Evolutionary conservation across 1,140 invertebrate species (phyloP).

Genomic region (Drepana arcuata): DNA sequence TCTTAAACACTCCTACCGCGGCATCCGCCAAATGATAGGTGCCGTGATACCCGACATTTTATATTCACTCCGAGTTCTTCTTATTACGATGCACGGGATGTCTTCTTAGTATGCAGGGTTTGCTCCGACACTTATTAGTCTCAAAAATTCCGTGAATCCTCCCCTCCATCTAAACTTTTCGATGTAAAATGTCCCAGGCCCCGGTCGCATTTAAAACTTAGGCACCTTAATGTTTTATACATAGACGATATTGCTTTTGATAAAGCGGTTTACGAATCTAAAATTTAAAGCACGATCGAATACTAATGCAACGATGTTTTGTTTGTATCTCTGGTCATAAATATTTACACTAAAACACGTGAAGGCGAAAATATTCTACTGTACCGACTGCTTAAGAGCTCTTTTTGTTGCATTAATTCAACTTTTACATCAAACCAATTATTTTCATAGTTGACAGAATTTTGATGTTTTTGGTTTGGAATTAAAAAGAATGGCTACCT

Average conservation of each 20-base stretch:
- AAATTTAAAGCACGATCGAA: slow-evolving; percentile 66
- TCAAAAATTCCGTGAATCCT: slow-evolving; percentile 61
- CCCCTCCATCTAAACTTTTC: slow-evolving; percentile 43
- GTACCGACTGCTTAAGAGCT: too few species aligned
- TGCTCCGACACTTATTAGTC: slow-evolving; percentile 62
- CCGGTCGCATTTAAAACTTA: slow-evolving; percentile 55
- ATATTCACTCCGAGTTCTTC: slow-evolving; percentile 54
- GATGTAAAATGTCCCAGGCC: slow-evolving; percentile 43
- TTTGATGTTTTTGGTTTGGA: too few species aligned
- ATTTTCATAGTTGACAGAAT: too few species aligned
- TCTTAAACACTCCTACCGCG: slow-evolving; percentile 29
- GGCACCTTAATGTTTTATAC: slow-evolving; percentile 65
- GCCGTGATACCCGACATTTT: slow-evolving; percentile 43
- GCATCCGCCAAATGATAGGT: slow-evolving; percentile 22
- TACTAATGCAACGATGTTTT: slow-evolving; percentile 56
- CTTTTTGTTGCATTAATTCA: too few species aligned
- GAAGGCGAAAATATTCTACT: slow-evolving; percentile 33
- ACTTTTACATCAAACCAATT: too few species aligned
- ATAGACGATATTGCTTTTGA: slow-evolving; percentile 67
- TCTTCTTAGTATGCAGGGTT: slow-evolving; percentile 62
- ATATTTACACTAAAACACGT: slow-evolving; percentile 43
- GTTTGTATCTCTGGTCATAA: slow-evolving; percentile 45
- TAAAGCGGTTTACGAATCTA: slow-evolving; percentile 66
- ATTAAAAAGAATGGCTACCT: too few species aligned
- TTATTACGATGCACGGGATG: slow-evolving; percentile 49